Conservation (phyloP, 2,888 invertebrate species). For the Ophonus ardosiacus region DNA sequence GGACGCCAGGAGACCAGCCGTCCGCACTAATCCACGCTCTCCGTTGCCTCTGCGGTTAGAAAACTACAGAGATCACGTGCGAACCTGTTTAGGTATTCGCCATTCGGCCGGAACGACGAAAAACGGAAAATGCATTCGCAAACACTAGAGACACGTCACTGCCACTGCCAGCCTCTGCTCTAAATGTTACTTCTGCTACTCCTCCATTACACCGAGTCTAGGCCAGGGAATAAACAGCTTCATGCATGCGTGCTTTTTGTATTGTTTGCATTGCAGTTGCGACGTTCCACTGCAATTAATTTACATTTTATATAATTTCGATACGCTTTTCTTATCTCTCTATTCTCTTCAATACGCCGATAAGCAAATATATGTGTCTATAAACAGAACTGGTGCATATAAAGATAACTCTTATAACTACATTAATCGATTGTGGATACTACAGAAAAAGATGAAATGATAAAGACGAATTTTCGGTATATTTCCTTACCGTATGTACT, state of each 20-base stretch:
- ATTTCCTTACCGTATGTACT: too few relatives aligned
- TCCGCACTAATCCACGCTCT: neutral
- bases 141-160: constrained; percentile 33
- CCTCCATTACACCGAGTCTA: neutral
- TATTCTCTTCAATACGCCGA: neutral
- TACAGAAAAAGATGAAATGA: too few relatives aligned
- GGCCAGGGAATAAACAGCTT: constrained; percentile 8
- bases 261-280: neutral
- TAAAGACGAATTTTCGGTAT: too few relatives aligned
- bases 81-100: constrained; percentile 46
- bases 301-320: neutral
- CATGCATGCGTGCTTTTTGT: neutral
- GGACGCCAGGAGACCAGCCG: neutral
- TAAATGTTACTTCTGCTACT: neutral
- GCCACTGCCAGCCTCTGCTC: neutral
- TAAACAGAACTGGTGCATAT: too few relatives aligned
- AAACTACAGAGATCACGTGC: constrained; percentile 47
- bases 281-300: neutral
- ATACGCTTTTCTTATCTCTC: neutral
- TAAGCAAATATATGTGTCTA: too few relatives aligned
- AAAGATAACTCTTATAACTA: too few relatives aligned
- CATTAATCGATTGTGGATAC: too few relatives aligned
- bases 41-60: constrained; percentile 26
- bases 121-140: constrained; percentile 49
- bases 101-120: constrained; percentile 47